phyloP scores from a whole-genome alignment of 2,888 invertebrate genomes.

The Allygus modestus region DNA sequence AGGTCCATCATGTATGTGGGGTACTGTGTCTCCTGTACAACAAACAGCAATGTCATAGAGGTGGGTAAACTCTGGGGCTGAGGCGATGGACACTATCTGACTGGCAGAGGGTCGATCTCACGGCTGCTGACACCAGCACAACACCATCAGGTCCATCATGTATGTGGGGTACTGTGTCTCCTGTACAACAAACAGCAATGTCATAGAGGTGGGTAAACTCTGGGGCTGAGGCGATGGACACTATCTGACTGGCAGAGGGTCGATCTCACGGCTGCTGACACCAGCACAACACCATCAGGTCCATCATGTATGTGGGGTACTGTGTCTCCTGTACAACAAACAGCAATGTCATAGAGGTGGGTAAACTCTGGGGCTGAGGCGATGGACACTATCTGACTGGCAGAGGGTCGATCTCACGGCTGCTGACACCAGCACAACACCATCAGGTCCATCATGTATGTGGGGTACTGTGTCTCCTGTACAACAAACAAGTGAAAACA shows the following conservation, averaged over 20 bases:
- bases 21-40: slow-evolving; percentile 84
- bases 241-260: slow-evolving; percentile 96
- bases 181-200: slow-evolving; percentile 74
- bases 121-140: slow-evolving; percentile 93
- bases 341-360: slow-evolving; percentile 81
- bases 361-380: slow-evolving; percentile 95
- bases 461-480: too few relatives aligned
- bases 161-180: slow-evolving; percentile 91
- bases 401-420: slow-evolving; percentile 90
- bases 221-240: slow-evolving; percentile 93
- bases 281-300: slow-evolving; percentile 98
- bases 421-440: slow-evolving; percentile 95
- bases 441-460: slow-evolving; percentile 97
- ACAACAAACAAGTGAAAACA: too few relatives aligned
- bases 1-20: slow-evolving; percentile 94
- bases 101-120: slow-evolving; percentile 94
- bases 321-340: slow-evolving; percentile 81
- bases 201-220: slow-evolving; percentile 95
- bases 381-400: slow-evolving; percentile 95
- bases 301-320: slow-evolving; percentile 92
- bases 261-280: slow-evolving; percentile 86
- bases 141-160: slow-evolving; percentile 95
- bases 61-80: slow-evolving; percentile 96
- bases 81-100: slow-evolving; percentile 94
- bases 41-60: slow-evolving; percentile 80